Evolutionary conservation across 2,888 invertebrate species (phyloP), one percentile per base, ranked within the genome.

Genomic region (Ischnus inquisitorius): DNA sequence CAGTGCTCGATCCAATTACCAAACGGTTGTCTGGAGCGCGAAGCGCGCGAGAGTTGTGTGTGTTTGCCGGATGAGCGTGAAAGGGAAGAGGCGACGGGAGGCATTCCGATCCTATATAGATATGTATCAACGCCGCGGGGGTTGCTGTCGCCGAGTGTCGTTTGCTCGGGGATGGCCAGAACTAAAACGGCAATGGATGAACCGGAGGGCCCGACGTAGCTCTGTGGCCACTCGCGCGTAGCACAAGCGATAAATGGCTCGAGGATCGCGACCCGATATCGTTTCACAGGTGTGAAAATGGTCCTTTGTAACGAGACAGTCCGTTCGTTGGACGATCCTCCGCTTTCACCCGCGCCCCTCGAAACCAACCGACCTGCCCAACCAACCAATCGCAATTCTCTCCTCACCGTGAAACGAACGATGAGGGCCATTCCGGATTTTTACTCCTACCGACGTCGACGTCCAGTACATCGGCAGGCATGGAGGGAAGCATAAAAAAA

Each of bases 1-100:
- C 86, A 86, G 87, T 88, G 86, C 87, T 85, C 86, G 86, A 88
- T 89, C 89, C 88, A 89, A 89, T 89, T 89, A 89, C 84, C 67
- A 78, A 84, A 86, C 78, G 43, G 86, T 84, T 86, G 85, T 86
- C 79, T 79, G 79, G 76, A 79, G 62, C 80, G 72, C 72, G 80
- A 71, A 28, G 74, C 64, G 69, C 6, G 62, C 54, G 48, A 25
- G 19, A 65, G 75, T 43, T 19, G 46, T 39, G 25, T 60, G 74
- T 69, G 75, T 64, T 60, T 51, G 64, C 48, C 48, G 79, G 39
- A 82, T 74, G 79, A 65, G 65, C 65, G 71, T 76, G 72, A 83
- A 69, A 28, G 51, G 16, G 60, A 76, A 69, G 60, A 77, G 46
- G 39, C 67, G 34, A 54, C 43, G 82, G 28, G 39, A 28, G 22